A percentile compares a stretch with the other conserved stretches of the same genome.
These are phyloP conservation scores for Drosophila cardini DNA, from an alignment of 1,140 invertebrate species.

Conservation along the genomic window DNA sequence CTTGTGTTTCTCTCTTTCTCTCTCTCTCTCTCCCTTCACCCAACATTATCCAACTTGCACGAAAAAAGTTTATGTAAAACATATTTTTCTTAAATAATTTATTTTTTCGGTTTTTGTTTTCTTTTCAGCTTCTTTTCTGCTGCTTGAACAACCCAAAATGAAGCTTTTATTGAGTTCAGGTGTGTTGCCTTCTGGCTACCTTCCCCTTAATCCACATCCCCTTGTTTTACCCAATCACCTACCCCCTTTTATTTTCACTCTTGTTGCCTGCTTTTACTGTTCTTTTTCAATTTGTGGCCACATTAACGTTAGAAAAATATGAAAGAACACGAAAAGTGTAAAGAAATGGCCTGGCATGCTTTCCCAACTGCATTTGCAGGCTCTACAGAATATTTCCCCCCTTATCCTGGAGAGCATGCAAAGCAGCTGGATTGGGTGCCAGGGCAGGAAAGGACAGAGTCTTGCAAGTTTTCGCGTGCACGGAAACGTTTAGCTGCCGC, in stretches of 20 bases:
- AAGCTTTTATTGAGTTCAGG: slow-evolving; percentile 83
- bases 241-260: slow-evolving; percentile 57
- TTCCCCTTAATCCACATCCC: slow-evolving; percentile 1
- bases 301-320: slow-evolving; percentile 81
- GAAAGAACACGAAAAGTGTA: slow-evolving; percentile 80
- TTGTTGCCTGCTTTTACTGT: slow-evolving; percentile 50
- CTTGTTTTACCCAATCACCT: slow-evolving; percentile 9
- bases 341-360: slow-evolving; percentile 69
- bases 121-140: slow-evolving; percentile 68
- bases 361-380: slow-evolving; percentile 54
- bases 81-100: slow-evolving; percentile 84
- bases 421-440: slow-evolving; percentile 34
- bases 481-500: slow-evolving; percentile 79
- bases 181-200: slow-evolving; percentile 40
- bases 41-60: slow-evolving; percentile 29
- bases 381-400: too few relatives aligned
- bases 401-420: slow-evolving; percentile 31
- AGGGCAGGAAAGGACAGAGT: slow-evolving; percentile 19
- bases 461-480: slow-evolving; percentile 69
- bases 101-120: slow-evolving; percentile 66
- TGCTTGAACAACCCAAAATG: slow-evolving; percentile 81
- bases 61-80: slow-evolving; percentile 80
- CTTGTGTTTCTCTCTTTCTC: too few relatives aligned
- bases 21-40: slow-evolving; percentile 1
- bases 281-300: slow-evolving; percentile 82